phyloP scores from a whole-genome alignment of 2,113 vertebrate genomes.

The Odocoileus hemionus region DNA sequence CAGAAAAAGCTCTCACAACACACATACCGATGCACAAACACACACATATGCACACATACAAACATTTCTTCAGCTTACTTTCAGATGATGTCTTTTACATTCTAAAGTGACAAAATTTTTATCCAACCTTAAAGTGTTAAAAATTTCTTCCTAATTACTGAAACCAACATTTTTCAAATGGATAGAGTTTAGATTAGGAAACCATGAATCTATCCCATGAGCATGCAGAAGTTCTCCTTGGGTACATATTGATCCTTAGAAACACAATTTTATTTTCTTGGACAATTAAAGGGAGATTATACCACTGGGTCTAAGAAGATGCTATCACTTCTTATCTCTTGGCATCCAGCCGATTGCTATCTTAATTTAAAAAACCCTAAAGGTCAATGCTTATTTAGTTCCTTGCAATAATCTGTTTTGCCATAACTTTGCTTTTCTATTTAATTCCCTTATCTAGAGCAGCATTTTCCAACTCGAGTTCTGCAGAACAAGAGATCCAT shows the following conservation, averaged over 20 bases:
- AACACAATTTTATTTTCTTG: constrained; percentile 45
- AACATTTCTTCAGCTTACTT: background rate
- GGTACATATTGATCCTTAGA: constrained; percentile 34
- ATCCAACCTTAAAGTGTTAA: background rate
- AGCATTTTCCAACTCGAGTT: constrained; percentile 15
- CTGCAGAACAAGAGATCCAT: background rate
- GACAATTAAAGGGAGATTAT: constrained; percentile 41
- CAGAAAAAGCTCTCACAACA: background rate
- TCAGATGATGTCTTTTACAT: background rate
- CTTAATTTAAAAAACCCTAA: constrained; percentile 54
- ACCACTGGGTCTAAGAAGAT: background rate
- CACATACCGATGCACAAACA: background rate
- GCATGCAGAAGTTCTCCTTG: background rate
- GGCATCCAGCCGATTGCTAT: background rate
- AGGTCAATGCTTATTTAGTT: constrained; percentile 43
- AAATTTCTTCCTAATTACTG: background rate
- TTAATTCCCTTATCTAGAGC: constrained; percentile 29
- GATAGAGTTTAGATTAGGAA: background rate
- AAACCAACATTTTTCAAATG: background rate
- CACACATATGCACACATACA: background rate
- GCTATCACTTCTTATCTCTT: background rate
- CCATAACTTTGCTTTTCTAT: constrained; percentile 11
- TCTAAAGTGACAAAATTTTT: background rate
- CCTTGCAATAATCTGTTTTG: constrained; percentile 6
- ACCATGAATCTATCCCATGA: background rate